Percentiles rank a stretch among this genome's conserved stretches.
Evolutionary conservation across 2,888 invertebrate species (phyloP).

Genomic region (Oxycera nigricornis): DNA sequence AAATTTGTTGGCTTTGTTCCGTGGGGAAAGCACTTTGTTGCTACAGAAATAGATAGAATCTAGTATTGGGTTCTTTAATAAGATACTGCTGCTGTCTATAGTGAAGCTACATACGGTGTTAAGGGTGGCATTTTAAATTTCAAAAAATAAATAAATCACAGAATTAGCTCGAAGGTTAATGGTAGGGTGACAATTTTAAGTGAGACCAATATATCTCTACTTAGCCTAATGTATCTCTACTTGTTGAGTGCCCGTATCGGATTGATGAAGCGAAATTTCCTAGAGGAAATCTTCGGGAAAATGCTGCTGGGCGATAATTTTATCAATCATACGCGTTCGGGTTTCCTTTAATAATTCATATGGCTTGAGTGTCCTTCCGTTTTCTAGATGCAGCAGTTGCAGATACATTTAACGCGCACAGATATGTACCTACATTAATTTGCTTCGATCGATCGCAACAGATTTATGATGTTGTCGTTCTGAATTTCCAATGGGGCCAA

Average conservation of each 20-base stretch:
- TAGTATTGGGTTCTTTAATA: no score
- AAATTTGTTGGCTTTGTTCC: background rate
- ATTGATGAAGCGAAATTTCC: background rate
- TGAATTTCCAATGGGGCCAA: slow-evolving; percentile 22
- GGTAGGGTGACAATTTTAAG: background rate
- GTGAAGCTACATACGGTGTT: background rate
- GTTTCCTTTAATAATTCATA: slow-evolving; percentile 23
- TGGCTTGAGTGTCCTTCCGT: background rate
- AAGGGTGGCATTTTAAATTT: background rate
- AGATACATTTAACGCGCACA: background rate
- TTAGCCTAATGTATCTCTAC: no score
- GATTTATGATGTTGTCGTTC: slow-evolving; percentile 9
- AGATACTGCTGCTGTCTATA: no score
- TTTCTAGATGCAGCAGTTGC: background rate
- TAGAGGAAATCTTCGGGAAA: background rate
- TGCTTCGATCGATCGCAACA: background rate
- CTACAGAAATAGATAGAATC: no score
- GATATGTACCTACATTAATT: background rate
- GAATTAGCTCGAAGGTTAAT: background rate
- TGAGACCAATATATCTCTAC: background rate
- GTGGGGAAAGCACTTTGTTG: no score
- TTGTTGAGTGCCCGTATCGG: background rate
- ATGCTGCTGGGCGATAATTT: background rate
- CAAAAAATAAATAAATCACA: background rate
- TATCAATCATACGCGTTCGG: slow-evolving; percentile 10